Conservation (phyloP, 2,797 vertebrate genomes). For the Cryptoprocta ferox region DNA sequence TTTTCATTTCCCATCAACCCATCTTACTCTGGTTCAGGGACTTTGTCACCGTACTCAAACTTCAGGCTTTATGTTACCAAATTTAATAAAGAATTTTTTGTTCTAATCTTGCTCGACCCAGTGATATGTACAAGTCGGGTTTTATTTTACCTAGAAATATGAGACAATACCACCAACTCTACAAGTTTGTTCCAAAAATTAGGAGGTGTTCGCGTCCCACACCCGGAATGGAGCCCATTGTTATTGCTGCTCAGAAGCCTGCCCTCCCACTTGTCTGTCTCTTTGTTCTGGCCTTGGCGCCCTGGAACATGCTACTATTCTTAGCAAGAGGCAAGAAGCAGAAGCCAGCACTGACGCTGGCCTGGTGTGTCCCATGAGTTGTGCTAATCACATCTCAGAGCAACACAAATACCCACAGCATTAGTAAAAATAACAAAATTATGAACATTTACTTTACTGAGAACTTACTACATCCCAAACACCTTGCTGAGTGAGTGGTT, state of each 20-base stretch:
- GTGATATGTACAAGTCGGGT: background rate
- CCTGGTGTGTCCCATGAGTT: background rate
- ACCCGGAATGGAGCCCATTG: rapidly evolving
- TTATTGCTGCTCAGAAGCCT: background rate
- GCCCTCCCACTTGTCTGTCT: background rate
- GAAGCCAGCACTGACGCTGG: too few species aligned
- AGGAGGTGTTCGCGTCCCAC: background rate
- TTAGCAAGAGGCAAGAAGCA: background rate
- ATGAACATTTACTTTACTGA: too few species aligned
- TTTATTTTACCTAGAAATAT: background rate
- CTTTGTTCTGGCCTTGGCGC: background rate
- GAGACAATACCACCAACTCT: background rate
- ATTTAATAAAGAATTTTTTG: background rate
- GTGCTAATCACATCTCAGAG: background rate
- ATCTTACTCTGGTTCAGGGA: background rate
- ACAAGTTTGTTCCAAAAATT: background rate
- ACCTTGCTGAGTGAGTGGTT: too few species aligned
- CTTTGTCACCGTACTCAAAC: background rate
- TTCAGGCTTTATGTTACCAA: background rate
- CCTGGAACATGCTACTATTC: background rate
- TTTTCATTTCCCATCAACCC: background rate
- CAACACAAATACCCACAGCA: rapidly evolving
- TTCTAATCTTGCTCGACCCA: background rate
- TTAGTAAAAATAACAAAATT: background rate
- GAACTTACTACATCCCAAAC: rapidly evolving